These are phyloP conservation scores for Cnemophilus loriae DNA, from an alignment of 2,113 vertebrate genomes.

Conservation along the genomic window DNA sequence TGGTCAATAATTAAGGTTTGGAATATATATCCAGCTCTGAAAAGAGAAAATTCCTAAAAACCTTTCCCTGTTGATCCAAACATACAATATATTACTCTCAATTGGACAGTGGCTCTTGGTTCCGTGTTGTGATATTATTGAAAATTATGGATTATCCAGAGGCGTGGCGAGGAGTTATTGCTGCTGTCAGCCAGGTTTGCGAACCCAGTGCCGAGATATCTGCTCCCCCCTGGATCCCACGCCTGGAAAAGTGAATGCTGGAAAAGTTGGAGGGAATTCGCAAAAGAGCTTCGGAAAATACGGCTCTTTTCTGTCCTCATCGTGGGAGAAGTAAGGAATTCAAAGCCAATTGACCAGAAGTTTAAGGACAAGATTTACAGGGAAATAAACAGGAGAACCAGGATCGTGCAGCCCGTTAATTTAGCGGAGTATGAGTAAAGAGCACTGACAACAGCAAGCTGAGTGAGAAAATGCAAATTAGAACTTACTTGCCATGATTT, in stretches of 20 bases:
- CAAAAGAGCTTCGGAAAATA: background rate
- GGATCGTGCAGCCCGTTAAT: background rate
- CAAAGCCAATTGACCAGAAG: background rate
- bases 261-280: background rate
- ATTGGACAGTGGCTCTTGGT: background rate
- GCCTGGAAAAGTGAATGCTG: background rate
- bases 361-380: background rate
- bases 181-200: constrained; percentile 24
- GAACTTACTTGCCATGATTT: background rate
- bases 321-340: background rate
- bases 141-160: constrained; percentile 1
- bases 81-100: background rate
- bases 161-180: background rate
- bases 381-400: constrained; percentile 1
- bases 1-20: constrained; percentile 48
- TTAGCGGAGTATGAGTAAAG: background rate
- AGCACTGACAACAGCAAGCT: background rate
- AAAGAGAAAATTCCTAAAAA: constrained; percentile 11
- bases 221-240: background rate
- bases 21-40: background rate
- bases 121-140: background rate
- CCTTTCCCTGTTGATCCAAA: constrained; percentile 47
- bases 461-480: background rate
- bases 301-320: background rate
- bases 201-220: background rate